A percentile compares a stretch with the other conserved stretches of the same genome.
phyloP scores from a whole-genome alignment of 1,140 invertebrate species.

The Alviniconcha marisindica region DNA sequence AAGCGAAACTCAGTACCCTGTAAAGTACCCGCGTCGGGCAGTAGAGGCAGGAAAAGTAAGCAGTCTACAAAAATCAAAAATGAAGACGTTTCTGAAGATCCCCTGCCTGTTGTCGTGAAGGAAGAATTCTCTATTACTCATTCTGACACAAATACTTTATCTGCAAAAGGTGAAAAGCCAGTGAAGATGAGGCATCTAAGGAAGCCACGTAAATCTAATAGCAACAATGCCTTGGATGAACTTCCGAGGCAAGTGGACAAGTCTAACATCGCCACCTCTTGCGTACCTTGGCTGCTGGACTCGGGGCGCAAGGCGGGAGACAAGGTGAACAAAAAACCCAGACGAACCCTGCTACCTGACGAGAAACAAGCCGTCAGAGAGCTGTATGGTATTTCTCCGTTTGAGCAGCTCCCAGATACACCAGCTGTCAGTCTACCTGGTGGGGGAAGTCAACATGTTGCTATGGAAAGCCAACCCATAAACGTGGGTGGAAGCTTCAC shows the following conservation, averaged over 20 bases:
- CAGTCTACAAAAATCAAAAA: too few species aligned
- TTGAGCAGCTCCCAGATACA: neutral
- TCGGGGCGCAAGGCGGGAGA: constrained; percentile 29
- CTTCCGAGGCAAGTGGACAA: constrained; percentile 30
- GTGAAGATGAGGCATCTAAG: too few species aligned
- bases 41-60: too few species aligned
- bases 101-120: too few species aligned
- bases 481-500: neutral
- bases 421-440: neutral
- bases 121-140: too few species aligned
- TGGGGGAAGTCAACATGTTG: neutral
- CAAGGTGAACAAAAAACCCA: constrained; percentile 28
- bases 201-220: too few species aligned
- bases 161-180: too few species aligned
- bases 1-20: too few species aligned
- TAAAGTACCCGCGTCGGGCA: too few species aligned
- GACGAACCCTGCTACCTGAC: constrained; percentile 21
- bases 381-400: constrained; percentile 28
- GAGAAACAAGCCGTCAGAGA: constrained; percentile 36
- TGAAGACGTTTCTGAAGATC: too few species aligned
- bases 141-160: too few species aligned
- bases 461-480: neutral
- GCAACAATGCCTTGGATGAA: too few species aligned
- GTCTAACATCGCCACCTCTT: constrained; percentile 34
- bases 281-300: constrained; percentile 34